Evolutionary conservation across 2,888 invertebrate genomes (phyloP).

Genomic region (Drosophila histrio): DNA sequence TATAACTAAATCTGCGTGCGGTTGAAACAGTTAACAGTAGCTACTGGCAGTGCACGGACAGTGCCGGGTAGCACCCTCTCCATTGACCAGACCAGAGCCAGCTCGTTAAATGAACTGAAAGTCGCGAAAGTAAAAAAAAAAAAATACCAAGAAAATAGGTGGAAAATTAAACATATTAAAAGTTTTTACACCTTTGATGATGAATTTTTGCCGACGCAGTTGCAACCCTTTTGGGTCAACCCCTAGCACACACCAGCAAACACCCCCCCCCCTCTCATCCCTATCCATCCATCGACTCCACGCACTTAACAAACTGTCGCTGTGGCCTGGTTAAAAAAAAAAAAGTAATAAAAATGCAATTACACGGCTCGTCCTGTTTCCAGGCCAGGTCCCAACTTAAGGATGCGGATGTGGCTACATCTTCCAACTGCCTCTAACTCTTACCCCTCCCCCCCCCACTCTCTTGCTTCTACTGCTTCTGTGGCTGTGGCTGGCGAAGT

Average conservation of each 20-base stretch:
- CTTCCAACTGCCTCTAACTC: background rate
- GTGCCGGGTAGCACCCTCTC: background rate
- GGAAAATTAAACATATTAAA: constrained; percentile 81
- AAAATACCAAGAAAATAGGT: constrained; percentile 59
- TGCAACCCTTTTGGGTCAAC: constrained; percentile 55
- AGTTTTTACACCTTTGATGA: constrained; percentile 83
- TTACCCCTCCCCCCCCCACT: background rate
- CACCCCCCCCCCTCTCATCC: background rate
- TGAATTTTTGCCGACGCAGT: constrained; percentile 62
- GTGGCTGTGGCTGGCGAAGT: constrained; percentile 21
- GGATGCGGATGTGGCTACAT: constrained; percentile 41
- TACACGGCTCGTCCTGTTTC: constrained; percentile 54
- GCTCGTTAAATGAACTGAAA: constrained; percentile 51
- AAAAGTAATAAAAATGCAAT: constrained; percentile 82
- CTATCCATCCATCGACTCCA: background rate
- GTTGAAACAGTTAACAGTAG: constrained; percentile 26
- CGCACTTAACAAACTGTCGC: constrained; percentile 76
- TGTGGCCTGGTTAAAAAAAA: constrained; percentile 37
- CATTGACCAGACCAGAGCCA: constrained; percentile 23
- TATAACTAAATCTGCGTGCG: constrained; percentile 63
- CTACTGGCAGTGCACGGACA: background rate
- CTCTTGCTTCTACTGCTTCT: background rate
- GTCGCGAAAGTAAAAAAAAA: constrained; percentile 1
- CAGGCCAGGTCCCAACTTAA: constrained; percentile 23
- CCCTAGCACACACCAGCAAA: background rate